A percentile compares a stretch with the other conserved stretches of the same genome.
Conservation (phyloP, 2,797 vertebrate species). For the Falco peregrinus region DNA sequence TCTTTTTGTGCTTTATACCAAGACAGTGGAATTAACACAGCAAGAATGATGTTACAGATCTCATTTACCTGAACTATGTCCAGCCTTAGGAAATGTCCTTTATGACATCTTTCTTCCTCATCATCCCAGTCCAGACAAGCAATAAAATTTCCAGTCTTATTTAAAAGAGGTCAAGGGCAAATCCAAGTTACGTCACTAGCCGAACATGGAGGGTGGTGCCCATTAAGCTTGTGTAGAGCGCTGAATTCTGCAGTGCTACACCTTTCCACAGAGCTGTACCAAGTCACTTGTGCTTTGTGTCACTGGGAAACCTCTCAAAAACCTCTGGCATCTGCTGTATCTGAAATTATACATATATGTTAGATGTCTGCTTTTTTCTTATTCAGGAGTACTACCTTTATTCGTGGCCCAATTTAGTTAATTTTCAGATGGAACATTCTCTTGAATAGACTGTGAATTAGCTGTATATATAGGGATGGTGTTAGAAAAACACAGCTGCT, state of each 20-base stretch:
- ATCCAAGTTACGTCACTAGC: neutral
- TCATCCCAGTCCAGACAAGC: neutral
- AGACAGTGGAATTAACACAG: neutral
- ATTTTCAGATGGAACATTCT: neutral
- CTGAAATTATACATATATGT: neutral
- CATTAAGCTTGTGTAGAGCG: neutral
- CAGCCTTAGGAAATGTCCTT: neutral
- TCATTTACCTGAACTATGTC: neutral
- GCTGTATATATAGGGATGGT: neutral
- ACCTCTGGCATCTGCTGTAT: neutral
- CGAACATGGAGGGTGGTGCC: neutral
- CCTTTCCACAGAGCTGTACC: neutral
- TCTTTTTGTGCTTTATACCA: neutral
- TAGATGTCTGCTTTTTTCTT: neutral
- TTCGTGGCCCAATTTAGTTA: neutral
- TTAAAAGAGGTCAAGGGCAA: neutral
- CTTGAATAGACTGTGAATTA: neutral
- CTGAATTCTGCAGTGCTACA: neutral
- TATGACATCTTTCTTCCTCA: neutral
- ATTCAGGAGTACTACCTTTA: neutral
- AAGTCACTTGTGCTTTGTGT: neutral
- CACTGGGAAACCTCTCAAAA: neutral
- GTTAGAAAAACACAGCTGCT: conserved; percentile 24
- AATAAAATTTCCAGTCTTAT: neutral
- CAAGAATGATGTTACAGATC: neutral